Evolutionary conservation across 2,888 invertebrate species (phyloP), one percentile per base, ranked within the genome.

Genomic region (Sycophila texana): DNA sequence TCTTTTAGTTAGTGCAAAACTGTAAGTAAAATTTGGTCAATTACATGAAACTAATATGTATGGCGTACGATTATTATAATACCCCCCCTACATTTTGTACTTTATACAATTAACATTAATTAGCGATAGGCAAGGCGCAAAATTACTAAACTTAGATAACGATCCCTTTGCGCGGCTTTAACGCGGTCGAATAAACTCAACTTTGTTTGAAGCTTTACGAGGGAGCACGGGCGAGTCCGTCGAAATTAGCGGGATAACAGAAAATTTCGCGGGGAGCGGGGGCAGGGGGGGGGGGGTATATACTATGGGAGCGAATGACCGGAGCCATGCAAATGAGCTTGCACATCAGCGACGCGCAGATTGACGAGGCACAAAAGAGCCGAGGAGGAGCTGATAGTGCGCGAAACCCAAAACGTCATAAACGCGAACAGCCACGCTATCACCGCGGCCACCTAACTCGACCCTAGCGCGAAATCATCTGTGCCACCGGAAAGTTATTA

Each of bases 381-480:
- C 53, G 53, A 53, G n/a, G 53, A 53, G 55, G 30, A 53, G 55
- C 13, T 7, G 51, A 66, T 20, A 51, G n/a, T 55, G 53, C 53
- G 53, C 30, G 67, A 49, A 63, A 65, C 26, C 53, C 30, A 55
- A 49, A 63, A 65, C 3, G 65, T 65, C 65, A 65, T 65, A 65
- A 65, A 65, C 49, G 49, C 65, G 49, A 16, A 53, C n/a, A 13
- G 53, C 53, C 16, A 4, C 16, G 53, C 16, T n/a, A 53, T 53
- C 53, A 53, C n/a, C 53, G n/a, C 39, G 39, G 5, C 39, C 7
- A 4, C 39, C 39, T 39, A 39, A 39, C 39, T 39, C 39, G 39
- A 39, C 39, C 39, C 39, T 39, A 2, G 5, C 39, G 39, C 39
- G 5, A 7, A 39, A 4, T 26, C 26, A 26, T 26, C 26, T 26